Evolutionary conservation across 2,888 invertebrate species (phyloP), one percentile per base, ranked within the genome.

Genomic region (Rosalia funebris): DNA sequence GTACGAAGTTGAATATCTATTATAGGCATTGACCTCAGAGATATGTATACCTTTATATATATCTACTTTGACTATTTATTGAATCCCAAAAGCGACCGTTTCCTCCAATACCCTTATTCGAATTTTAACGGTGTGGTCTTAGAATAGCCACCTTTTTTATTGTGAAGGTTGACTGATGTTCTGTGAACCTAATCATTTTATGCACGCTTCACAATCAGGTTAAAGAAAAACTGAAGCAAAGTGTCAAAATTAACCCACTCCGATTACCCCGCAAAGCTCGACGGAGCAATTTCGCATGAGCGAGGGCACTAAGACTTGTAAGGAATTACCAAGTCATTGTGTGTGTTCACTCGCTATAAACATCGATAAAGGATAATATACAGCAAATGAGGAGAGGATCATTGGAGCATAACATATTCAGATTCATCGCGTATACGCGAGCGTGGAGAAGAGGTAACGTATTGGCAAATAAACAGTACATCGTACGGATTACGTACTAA

Each of bases 261-360:
- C 41, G 19, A 12, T 53, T 14, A 19, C 14, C 19, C 41, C 42
- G 17, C 25, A 53, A 53, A 53, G 53, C 53, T 19, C 41, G 41
- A 53, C 39, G 53, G 42, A 53, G 42, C 53, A 53, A 53, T 42
- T 53, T 53, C 41, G 53, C 53, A 53, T 53, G 53, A 53, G 53
- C 53, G 53, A 32, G 41, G 42, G 42, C 53, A 53, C 53, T 53
- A 53, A 50, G 57, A 57, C 42, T 57, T 50, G 60, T 48, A 56
- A 65, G 67, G 65, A 65, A 65, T 65, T 65, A 65, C 65, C 48
- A 46, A 63, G 56, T 56, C 63, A 68, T 68, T 68, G 68, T 68
- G 65, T 66, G 62, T 68, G 66, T 62, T 65, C 62, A 66, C 52
- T 58, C 63, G 57, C 54, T 56, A 60, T 63, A 54, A 66, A 63